A percentile compares a stretch with the other conserved stretches of the same genome.
phyloP scores from a whole-genome alignment of 1,140 invertebrate species.

The Rhagoletis pomonella region DNA sequence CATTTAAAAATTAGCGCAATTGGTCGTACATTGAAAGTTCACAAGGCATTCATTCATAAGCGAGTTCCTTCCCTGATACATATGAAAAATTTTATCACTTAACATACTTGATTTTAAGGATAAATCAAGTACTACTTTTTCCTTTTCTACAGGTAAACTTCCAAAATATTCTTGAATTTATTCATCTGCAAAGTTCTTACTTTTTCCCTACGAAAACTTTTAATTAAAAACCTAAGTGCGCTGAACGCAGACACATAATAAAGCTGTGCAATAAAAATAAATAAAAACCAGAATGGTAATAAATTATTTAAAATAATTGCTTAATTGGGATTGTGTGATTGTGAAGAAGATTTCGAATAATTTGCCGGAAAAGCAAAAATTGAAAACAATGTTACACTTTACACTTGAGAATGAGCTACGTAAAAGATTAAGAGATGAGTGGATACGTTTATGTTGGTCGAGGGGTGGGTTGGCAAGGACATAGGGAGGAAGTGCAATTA shows the following conservation, averaged over 20 bases:
- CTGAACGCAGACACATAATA: slow-evolving; percentile 36
- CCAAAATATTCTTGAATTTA: too few relatives aligned
- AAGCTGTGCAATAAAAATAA: slow-evolving; percentile 57
- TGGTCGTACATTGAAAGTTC: too few relatives aligned
- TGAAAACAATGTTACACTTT: background rate
- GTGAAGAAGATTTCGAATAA: background rate
- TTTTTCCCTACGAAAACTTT: slow-evolving; percentile 39
- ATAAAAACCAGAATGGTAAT: slow-evolving; percentile 56
- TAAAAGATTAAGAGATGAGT: too few relatives aligned
- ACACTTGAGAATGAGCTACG: background rate
- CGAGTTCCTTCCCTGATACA: too few relatives aligned
- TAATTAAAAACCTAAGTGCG: slow-evolving; percentile 55
- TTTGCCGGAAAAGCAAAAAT: background rate
- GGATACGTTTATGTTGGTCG: too few relatives aligned
- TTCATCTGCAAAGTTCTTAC: too few relatives aligned
- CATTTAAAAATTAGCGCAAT: too few relatives aligned
- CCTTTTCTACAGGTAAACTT: too few relatives aligned
- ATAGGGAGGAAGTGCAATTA: background rate
- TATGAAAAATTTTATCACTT: too few relatives aligned
- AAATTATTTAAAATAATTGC: slow-evolving; percentile 59
- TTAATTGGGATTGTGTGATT: slow-evolving; percentile 56
- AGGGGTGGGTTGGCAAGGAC: background rate
- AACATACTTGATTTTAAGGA: too few relatives aligned
- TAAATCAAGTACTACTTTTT: too few relatives aligned
- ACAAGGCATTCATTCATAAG: too few relatives aligned